Conservation (phyloP, 2,113 vertebrate genomes). For the Pangasianodon hypophthalmus region DNA sequence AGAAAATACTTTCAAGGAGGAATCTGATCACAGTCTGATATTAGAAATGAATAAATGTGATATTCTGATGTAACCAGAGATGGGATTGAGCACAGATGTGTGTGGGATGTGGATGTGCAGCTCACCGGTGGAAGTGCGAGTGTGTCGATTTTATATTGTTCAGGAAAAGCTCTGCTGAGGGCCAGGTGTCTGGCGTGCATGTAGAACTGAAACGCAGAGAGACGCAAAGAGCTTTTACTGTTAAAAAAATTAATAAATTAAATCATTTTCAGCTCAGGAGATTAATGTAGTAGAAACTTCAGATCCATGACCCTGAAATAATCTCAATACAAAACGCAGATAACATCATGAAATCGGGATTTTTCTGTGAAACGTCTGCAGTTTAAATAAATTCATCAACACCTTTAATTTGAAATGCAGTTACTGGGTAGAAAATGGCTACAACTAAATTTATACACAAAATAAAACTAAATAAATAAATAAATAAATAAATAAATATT, state of each 20-base stretch:
- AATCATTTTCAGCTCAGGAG: neutral
- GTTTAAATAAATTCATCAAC: neutral
- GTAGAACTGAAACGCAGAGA: slow-evolving; percentile 79
- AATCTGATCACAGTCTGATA: neutral
- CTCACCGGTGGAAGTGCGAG: slow-evolving; percentile 80
- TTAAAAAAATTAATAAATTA: neutral
- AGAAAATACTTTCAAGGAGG: neutral
- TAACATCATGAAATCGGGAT: neutral
- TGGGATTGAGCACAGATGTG: neutral
- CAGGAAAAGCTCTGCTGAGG: slow-evolving; percentile 90
- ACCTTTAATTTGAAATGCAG: neutral
- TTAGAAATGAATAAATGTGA: neutral
- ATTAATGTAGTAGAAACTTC: neutral
- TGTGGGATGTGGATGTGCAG: neutral
- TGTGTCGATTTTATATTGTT: slow-evolving; percentile 84
- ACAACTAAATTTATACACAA: neutral
- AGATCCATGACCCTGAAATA: neutral
- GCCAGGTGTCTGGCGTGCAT: slow-evolving; percentile 86
- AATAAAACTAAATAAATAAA: neutral
- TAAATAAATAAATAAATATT: neutral
- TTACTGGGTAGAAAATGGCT: neutral
- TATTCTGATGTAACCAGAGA: neutral
- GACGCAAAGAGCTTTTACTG: neutral
- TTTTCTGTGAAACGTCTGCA: neutral
- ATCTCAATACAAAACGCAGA: neutral